A percentile compares a stretch with the other conserved stretches of the same genome.
These are phyloP conservation scores for Alauda arvensis DNA, from an alignment of 2,797 vertebrate species.

Conservation along the genomic window DNA sequence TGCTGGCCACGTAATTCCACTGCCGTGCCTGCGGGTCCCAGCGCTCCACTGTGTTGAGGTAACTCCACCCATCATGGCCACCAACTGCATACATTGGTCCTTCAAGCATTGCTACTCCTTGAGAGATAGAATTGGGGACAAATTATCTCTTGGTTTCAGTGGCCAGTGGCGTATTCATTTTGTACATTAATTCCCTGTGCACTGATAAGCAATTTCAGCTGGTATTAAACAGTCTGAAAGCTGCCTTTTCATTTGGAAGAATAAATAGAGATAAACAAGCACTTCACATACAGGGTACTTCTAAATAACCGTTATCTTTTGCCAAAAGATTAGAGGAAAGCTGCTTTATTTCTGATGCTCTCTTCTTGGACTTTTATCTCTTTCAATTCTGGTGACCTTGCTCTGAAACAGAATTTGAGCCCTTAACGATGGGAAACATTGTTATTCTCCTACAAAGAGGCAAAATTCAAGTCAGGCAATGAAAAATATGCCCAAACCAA, in stretches of 20 bases:
- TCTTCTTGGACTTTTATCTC: neutral
- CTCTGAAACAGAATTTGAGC: neutral
- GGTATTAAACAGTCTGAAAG: neutral
- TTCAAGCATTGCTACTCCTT: slow-evolving; percentile 92
- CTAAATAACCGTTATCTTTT: neutral
- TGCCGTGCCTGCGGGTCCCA: slow-evolving; percentile 96
- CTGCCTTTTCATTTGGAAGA: neutral
- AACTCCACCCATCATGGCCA: slow-evolving; percentile 97
- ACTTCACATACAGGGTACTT: neutral
- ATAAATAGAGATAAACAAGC: neutral
- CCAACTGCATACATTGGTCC: slow-evolving; percentile 98
- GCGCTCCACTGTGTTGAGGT: slow-evolving; percentile 95
- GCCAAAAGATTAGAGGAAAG: slow-evolving; percentile 29
- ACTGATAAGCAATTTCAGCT: neutral
- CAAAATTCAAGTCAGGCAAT: neutral
- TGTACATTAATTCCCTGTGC: neutral
- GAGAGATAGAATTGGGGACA: neutral
- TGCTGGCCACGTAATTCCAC: slow-evolving; percentile 98
- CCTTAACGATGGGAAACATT: neutral
- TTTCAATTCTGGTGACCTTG: neutral
- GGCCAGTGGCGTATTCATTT: neutral
- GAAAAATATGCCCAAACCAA: neutral
- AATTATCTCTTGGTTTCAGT: neutral
- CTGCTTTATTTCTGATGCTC: slow-evolving; percentile 1
- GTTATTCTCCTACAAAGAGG: neutral